These are phyloP conservation scores for Cyaniris semiargus DNA, from an alignment of 2,888 invertebrate genomes.

Conservation along the genomic window DNA sequence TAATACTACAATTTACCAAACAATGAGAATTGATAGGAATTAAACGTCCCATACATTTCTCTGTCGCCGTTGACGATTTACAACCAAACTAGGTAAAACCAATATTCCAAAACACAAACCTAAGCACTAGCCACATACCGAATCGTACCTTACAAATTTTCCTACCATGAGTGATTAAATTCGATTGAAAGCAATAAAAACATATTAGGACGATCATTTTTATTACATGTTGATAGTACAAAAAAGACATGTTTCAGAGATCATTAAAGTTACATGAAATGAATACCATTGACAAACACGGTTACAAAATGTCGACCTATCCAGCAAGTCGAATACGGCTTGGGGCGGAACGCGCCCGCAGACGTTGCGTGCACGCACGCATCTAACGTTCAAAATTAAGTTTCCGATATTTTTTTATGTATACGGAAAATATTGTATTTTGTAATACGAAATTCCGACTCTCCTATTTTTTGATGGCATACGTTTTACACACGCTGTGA, in stretches of 20 bases:
- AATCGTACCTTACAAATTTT: neutral
- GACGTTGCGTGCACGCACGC: slow-evolving; percentile 1
- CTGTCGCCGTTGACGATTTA: neutral
- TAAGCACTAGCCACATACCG: slow-evolving; percentile 28
- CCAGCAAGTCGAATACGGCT: slow-evolving; percentile 25
- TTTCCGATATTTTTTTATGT: neutral
- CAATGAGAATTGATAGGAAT: neutral
- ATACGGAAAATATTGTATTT: neutral
- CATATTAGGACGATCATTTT: slow-evolving; percentile 24
- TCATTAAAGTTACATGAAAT: slow-evolving; percentile 25
- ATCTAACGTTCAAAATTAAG: neutral
- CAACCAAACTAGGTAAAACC: neutral
- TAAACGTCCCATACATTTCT: neutral
- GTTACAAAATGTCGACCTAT: slow-evolving; percentile 23
- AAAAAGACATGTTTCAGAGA: slow-evolving; percentile 27
- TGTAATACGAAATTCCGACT: neutral
- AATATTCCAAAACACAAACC: slow-evolving; percentile 30
- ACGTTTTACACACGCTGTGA: neutral
- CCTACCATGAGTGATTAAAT: neutral
- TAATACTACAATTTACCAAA: slow-evolving; percentile 5
- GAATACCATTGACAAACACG: slow-evolving; percentile 24
- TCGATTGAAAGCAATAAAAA: slow-evolving; percentile 24
- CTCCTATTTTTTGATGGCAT: neutral
- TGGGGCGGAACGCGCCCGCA: neutral
- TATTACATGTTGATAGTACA: slow-evolving; percentile 21